Percentiles rank a stretch among this genome's conserved stretches.
Evolutionary conservation across 1,140 invertebrate genomes (phyloP).

Genomic region (Drosophila arawakana): DNA sequence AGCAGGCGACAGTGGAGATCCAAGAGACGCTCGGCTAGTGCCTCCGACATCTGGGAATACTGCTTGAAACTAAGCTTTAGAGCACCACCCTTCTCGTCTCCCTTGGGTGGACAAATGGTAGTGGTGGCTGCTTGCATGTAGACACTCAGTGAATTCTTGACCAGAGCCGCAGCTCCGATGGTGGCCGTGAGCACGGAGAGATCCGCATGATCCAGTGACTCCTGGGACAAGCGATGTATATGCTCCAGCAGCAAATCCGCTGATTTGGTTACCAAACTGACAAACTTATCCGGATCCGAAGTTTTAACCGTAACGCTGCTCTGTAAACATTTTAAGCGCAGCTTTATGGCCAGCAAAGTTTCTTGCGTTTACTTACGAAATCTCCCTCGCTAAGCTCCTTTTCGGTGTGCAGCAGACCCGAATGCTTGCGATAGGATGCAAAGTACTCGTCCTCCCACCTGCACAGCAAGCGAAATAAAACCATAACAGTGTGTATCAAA

Average conservation of each 20-base stretch:
- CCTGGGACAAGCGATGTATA: constrained; percentile 90
- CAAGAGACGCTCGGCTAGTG: constrained; percentile 90
- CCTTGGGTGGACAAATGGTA: constrained; percentile 78
- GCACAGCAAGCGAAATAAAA: constrained; percentile 18
- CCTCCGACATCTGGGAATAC: constrained; percentile 92
- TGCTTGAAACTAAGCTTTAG: constrained; percentile 88
- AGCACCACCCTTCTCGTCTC: constrained; percentile 82
- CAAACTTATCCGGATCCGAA: constrained; percentile 90
- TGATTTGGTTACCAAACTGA: constrained; percentile 88
- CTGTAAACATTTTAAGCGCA: constrained; percentile 24
- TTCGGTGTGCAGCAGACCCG: constrained; percentile 84
- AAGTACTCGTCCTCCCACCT: constrained; percentile 84
- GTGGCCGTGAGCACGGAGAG: constrained; percentile 91
- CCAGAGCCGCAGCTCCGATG: constrained; percentile 90
- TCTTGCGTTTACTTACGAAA: constrained; percentile 50
- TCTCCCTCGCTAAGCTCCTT: constrained; percentile 75
- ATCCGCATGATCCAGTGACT: constrained; percentile 92
- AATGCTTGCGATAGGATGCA: constrained; percentile 85
- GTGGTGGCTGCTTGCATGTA: constrained; percentile 85
- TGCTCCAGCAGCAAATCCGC: constrained; percentile 89
- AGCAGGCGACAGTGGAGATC: constrained; percentile 91
- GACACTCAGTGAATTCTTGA: constrained; percentile 91
- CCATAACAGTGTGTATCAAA: constrained; percentile 6
- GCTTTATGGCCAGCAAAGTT: not conserved
- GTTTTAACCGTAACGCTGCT: constrained; percentile 87